phyloP scores from a whole-genome alignment of 2,797 vertebrate genomes.

The Catharus ustulatus region DNA sequence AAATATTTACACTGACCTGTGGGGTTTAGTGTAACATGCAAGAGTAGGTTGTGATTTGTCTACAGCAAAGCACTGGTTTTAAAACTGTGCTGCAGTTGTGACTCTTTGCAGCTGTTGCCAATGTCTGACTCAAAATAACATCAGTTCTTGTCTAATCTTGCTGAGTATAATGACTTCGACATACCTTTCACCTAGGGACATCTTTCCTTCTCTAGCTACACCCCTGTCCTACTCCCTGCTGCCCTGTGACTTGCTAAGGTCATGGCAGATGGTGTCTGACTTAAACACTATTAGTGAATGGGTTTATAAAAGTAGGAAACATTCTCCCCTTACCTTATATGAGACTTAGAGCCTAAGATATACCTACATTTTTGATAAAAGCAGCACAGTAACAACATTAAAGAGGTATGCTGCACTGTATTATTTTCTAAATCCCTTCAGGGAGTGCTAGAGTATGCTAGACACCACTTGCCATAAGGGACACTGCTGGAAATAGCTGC shows the following conservation, averaged over 20 bases:
- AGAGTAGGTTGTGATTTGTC: background rate
- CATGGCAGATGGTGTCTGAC: background rate
- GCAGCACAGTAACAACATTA: background rate
- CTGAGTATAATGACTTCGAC: background rate
- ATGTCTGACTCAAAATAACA: background rate
- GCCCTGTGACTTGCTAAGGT: background rate
- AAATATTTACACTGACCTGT: background rate
- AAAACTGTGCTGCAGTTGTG: background rate
- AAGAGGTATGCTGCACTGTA: background rate
- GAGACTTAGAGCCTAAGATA: background rate
- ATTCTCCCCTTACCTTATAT: background rate
- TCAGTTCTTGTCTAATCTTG: background rate
- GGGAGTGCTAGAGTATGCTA: background rate
- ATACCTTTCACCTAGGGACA: background rate
- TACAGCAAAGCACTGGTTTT: background rate
- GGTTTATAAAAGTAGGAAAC: background rate
- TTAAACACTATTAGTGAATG: fast-evolving
- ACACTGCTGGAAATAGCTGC: background rate
- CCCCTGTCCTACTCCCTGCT: background rate
- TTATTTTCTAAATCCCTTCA: background rate
- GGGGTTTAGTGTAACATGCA: background rate
- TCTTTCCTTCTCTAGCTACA: background rate
- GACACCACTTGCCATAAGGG: background rate
- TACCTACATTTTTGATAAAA: background rate
- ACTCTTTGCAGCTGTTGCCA: background rate